Conservation (phyloP, 2,797 vertebrate genomes). For the Falco columbarius region DNA sequence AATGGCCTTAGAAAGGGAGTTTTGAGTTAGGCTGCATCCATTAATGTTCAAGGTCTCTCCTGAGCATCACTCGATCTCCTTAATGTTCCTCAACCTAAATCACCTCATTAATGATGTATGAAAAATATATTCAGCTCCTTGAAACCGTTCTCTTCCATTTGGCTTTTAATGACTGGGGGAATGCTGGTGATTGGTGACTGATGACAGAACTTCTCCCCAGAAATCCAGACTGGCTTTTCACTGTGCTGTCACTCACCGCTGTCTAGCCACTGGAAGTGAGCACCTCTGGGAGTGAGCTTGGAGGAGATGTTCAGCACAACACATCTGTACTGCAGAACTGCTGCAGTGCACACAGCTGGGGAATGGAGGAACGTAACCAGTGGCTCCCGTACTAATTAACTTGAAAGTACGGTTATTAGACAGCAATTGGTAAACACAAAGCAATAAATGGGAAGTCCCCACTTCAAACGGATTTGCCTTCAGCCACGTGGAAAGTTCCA, state of each 20-base stretch:
- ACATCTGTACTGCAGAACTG: slow-evolving; percentile 5
- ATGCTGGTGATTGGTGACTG: background rate
- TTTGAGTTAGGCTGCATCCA: background rate
- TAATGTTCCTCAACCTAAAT: slow-evolving; percentile 8
- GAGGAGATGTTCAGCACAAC: background rate
- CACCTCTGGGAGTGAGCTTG: background rate
- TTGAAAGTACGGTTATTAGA: background rate
- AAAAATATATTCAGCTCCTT: slow-evolving; percentile 16
- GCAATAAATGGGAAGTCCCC: background rate
- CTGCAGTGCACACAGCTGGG: background rate
- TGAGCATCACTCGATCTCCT: slow-evolving; percentile 35
- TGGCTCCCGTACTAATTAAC: background rate
- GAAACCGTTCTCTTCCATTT: background rate
- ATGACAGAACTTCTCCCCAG: slow-evolving; percentile 43
- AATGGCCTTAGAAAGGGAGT: background rate
- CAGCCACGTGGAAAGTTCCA: background rate
- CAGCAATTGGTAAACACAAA: background rate
- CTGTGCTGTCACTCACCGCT: background rate
- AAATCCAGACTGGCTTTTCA: slow-evolving; percentile 33
- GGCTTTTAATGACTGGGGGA: background rate
- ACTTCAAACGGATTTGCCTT: background rate
- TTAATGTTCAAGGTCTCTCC: background rate
- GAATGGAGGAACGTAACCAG: background rate
- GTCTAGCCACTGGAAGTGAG: background rate
- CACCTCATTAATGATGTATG: background rate